Conservation (phyloP, 2,113 vertebrate genomes). For the Burhinus bistriatus region DNA sequence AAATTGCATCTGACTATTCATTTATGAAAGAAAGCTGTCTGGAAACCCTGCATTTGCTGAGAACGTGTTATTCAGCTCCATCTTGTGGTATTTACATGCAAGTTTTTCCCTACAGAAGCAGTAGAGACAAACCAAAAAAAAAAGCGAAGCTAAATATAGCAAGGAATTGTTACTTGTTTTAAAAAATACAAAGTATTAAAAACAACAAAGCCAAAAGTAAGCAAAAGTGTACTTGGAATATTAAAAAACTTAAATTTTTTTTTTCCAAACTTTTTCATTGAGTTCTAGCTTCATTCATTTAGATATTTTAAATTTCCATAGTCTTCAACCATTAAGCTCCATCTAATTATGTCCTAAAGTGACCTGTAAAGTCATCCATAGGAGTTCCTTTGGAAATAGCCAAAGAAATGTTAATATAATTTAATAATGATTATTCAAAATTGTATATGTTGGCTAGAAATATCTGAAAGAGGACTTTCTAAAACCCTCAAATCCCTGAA, state of each 20-base stretch:
- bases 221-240: background rate
- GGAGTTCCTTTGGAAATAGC: background rate
- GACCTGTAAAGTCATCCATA: background rate
- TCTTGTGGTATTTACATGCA: slow-evolving; percentile 60
- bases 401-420: background rate
- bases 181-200: background rate
- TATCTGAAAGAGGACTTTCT: background rate
- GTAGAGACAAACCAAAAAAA: background rate
- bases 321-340: background rate
- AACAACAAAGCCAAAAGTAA: background rate
- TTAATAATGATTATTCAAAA: background rate
- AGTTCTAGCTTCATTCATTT: background rate
- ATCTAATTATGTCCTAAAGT: background rate
- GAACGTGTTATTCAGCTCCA: slow-evolving; percentile 62
- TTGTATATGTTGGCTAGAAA: background rate
- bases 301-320: background rate
- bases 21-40: slow-evolving; percentile 14
- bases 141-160: background rate
- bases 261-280: background rate
- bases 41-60: background rate
- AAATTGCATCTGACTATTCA: slow-evolving; percentile 21
- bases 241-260: background rate
- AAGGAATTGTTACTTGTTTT: background rate
- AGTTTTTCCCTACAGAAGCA: background rate
- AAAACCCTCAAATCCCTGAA: background rate